These are phyloP conservation scores for Eufriesea mexicana DNA, from an alignment of 1,140 invertebrate genomes.

Conservation along the genomic window DNA sequence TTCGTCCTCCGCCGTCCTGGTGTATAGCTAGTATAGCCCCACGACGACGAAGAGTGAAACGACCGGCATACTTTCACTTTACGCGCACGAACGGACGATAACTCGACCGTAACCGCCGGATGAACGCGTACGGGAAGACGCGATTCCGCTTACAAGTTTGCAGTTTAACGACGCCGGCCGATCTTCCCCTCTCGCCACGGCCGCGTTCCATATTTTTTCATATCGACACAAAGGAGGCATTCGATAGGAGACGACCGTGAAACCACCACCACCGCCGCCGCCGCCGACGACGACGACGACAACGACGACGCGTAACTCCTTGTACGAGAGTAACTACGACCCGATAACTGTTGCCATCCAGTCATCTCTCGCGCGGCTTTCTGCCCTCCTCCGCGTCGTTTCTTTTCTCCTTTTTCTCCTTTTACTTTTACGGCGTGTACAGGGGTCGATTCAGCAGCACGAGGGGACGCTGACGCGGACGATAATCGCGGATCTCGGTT, in stretches of 20 bases:
- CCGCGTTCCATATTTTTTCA: slow-evolving; percentile 26
- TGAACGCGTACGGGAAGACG: slow-evolving; percentile 62
- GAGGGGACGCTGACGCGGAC: slow-evolving; percentile 30
- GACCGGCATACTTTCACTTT: slow-evolving; percentile 67
- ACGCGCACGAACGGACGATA: slow-evolving; percentile 66
- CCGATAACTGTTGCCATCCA: slow-evolving; percentile 43
- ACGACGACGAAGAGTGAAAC: slow-evolving; percentile 56
- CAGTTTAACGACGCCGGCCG: slow-evolving; percentile 63
- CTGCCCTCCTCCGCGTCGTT: no score
- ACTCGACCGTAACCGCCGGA: slow-evolving; percentile 67
- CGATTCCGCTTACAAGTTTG: slow-evolving; percentile 66
- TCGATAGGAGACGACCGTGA: slow-evolving; percentile 29
- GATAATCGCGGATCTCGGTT: slow-evolving; percentile 41
- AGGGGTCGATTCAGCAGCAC: background rate
- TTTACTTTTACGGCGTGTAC: slow-evolving; percentile 41
- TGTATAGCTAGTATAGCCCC: slow-evolving; percentile 6
- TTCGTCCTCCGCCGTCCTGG: background rate
- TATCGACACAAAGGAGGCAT: slow-evolving; percentile 27
- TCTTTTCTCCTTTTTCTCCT: background rate
- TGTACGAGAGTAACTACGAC: slow-evolving; percentile 38
- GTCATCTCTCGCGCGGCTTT: background rate
- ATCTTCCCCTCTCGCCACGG: background rate
- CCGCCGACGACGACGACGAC: no score
- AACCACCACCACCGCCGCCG: background rate
- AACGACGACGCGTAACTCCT: slow-evolving; percentile 44